Conservation (phyloP, 2,113 vertebrate genomes). For the Macquaria ambigua region DNA sequence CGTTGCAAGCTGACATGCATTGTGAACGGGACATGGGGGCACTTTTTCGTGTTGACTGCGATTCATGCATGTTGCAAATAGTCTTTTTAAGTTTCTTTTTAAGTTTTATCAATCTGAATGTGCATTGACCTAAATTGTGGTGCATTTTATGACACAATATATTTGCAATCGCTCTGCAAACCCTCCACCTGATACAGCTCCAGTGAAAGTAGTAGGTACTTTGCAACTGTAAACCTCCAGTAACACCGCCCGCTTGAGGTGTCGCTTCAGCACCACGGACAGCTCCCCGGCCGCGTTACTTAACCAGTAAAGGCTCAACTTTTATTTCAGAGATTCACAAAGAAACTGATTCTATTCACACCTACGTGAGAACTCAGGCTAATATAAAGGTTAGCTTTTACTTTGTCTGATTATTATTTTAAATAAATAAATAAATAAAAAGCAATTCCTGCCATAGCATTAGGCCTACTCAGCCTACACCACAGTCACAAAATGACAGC, state of each 20-base stretch:
- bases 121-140: accelerated
- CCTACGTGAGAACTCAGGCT: not conserved
- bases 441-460: not conserved
- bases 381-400: not conserved
- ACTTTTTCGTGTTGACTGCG: not conserved
- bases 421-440: not conserved
- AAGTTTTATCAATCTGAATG: not conserved
- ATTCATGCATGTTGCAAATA: not conserved
- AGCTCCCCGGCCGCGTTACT: conserved; percentile 56
- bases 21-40: conserved; percentile 10
- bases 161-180: not conserved
- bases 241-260: conserved; percentile 29
- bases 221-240: conserved; percentile 44
- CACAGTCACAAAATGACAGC: conserved; percentile 2
- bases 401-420: not conserved
- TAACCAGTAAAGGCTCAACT: conserved; percentile 10
- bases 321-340: not conserved
- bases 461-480: conserved; percentile 4
- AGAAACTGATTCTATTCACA: not conserved
- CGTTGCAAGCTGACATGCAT: not conserved
- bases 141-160: not conserved
- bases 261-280: conserved; percentile 71
- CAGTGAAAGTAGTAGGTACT: conserved; percentile 31
- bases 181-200: conserved; percentile 14
- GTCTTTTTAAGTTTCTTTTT: not conserved